These are phyloP conservation scores for Aleadryas rufinucha DNA, from an alignment of 2,113 vertebrate species.

Conservation along the genomic window DNA sequence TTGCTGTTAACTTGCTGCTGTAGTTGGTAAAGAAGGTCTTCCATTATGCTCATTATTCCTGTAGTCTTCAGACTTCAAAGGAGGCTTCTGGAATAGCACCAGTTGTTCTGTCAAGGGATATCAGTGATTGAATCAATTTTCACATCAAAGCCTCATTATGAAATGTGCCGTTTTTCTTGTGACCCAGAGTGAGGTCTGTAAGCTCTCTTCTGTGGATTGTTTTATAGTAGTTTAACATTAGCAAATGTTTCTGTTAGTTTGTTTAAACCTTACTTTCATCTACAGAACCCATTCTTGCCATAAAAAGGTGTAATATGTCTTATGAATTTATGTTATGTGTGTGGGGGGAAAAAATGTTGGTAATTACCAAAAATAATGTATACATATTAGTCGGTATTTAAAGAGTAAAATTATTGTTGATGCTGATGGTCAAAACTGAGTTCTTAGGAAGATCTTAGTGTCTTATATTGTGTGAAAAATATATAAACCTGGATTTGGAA, in stretches of 20 bases:
- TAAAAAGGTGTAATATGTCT: neutral
- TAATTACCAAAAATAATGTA: neutral
- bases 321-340: neutral
- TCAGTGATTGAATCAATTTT: neutral
- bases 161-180: neutral
- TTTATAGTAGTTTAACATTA: neutral
- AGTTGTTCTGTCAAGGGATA: neutral
- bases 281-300: neutral
- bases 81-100: neutral
- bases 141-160: fast-evolving
- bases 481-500: neutral
- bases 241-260: neutral
- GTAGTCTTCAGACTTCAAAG: neutral
- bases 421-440: neutral
- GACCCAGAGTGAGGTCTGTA: fast-evolving
- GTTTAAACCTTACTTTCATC: neutral
- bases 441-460: neutral
- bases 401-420: neutral
- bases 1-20: neutral
- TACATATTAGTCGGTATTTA: neutral
- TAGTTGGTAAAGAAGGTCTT: neutral
- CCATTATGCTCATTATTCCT: neutral
- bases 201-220: neutral
- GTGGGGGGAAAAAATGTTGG: neutral
- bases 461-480: neutral